Evolutionary conservation across 2,888 invertebrate species (phyloP).

Genomic region (Coelinius sp.): DNA sequence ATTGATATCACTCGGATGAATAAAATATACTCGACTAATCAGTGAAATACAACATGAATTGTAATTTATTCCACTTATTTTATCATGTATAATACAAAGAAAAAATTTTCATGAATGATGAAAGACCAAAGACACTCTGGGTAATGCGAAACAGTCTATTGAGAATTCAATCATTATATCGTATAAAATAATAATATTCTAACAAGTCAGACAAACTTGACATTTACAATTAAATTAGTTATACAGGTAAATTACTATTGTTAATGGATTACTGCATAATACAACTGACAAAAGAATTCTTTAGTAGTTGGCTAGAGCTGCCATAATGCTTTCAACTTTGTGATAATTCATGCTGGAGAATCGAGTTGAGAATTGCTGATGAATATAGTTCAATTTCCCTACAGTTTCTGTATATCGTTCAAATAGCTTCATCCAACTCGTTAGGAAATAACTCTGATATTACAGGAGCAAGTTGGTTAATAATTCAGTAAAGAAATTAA

Average conservation of each 20-base stretch:
- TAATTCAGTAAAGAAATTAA: no score
- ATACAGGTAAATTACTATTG: not conserved
- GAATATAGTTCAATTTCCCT: not conserved
- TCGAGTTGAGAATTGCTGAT: not conserved
- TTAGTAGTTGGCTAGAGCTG: not conserved
- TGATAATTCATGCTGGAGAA: not conserved
- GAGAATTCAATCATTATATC: not conserved
- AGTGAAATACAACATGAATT: not conserved
- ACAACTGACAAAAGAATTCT: not conserved
- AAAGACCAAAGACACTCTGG: not conserved
- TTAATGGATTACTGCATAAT: conserved; percentile 2
- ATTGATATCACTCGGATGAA: not conserved
- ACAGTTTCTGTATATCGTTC: not conserved
- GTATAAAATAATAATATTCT: not conserved
- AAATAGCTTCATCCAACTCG: not conserved
- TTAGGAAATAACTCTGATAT: not conserved
- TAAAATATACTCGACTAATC: not conserved
- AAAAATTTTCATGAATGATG: not conserved
- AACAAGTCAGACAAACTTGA: not conserved
- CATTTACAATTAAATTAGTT: not conserved
- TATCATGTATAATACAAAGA: not conserved
- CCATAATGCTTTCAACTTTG: not conserved
- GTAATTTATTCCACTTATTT: not conserved
- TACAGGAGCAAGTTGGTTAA: not conserved
- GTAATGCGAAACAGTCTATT: not conserved